A percentile compares a stretch with the other conserved stretches of the same genome.
Conservation (phyloP, 2,797 vertebrate genomes). For the Macropodus opercularis region DNA sequence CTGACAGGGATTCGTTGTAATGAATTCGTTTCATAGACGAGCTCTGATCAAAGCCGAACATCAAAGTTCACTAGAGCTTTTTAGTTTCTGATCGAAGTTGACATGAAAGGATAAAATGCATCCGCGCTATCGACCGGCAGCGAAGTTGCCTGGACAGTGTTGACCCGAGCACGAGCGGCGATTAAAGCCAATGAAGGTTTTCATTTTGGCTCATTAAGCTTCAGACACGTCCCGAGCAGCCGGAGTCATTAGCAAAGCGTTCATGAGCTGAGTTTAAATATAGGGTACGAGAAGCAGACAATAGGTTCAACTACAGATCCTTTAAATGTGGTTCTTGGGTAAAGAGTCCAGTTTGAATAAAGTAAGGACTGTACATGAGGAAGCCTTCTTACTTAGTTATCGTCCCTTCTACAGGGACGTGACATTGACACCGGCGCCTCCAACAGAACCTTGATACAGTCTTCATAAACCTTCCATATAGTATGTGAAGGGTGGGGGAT, state of each 20-base stretch:
- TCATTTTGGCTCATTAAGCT: constrained; percentile 1
- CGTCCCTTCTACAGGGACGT: too few relatives aligned
- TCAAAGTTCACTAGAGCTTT: constrained; percentile 34
- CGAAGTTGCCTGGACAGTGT: constrained; percentile 1
- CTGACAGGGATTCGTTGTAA: constrained; percentile 16
- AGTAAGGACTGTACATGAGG: not conserved
- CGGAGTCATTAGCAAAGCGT: not conserved
- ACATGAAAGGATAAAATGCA: constrained; percentile 30
- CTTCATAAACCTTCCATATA: constrained; percentile 61
- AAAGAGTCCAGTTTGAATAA: not conserved
- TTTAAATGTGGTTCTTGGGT: not conserved
- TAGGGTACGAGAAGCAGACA: not conserved
- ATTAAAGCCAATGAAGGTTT: constrained; percentile 24
- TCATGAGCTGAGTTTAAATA: not conserved
- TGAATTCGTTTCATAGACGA: constrained; percentile 14
- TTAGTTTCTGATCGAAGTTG: constrained; percentile 25
- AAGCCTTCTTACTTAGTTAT: not conserved
- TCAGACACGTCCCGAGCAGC: constrained; percentile 7
- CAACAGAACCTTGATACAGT: constrained; percentile 29
- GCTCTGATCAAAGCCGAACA: constrained; percentile 47
- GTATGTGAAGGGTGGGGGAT: constrained; percentile 32
- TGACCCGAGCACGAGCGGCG: constrained; percentile 15
- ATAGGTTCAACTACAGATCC: not conserved
- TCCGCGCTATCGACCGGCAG: not conserved
- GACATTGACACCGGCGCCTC: constrained; percentile 27